Evolutionary conservation across 2,113 vertebrate species (phyloP), one percentile per base, ranked within the genome.

Genomic region (zebrafish (Danio rerio)): DNA sequence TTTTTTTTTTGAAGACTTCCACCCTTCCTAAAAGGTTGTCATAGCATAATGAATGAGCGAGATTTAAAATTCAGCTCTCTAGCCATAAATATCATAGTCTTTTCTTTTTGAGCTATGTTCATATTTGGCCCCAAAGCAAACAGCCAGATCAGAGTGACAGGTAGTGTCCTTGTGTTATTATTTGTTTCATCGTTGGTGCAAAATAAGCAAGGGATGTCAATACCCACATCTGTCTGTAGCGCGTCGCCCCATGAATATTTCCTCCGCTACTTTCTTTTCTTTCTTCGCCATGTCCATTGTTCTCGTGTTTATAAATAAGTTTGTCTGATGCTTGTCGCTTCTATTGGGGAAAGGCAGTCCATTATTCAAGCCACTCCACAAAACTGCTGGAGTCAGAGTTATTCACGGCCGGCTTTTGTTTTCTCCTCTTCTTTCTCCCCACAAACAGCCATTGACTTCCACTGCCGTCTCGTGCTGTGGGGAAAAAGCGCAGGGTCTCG

Each of bases 381-480:
- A 13, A 78, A 52, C 21, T 78, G 61, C 61, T 53, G 21, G 76
- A 66, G 62, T 66, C 74, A 77, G 74, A 77, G 74, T 77, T 63
- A 77, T 63, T 62, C 62, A 78, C 66, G 61, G 59, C 15, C 31
- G 42, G 47, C 76, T 55, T 78, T 78, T 66, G 61, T 66, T 52
- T 40, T 10, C 50, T 18, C 10, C 45, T 42, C 20, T 31, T 31
- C 40, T 56, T 31, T 50, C 21, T 18, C 20, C 59, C 40, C 77
- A 66, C 61, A 79, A 79, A 79, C 62, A 79, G 77, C 62, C 49
- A 68, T 79, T 66, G 77, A 68, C 77, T 68, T 79, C 62, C 31
- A 50, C 47, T 12, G 12, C 49, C 13, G 45, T 50, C 58, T 77
- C 9, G 5, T 66, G 31, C 16, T 78, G 61, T n/a, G 47, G 15